Base-by-base conservation (phyloP, 2,113 vertebrate genomes). In the Suncus etruscus region DNA sequence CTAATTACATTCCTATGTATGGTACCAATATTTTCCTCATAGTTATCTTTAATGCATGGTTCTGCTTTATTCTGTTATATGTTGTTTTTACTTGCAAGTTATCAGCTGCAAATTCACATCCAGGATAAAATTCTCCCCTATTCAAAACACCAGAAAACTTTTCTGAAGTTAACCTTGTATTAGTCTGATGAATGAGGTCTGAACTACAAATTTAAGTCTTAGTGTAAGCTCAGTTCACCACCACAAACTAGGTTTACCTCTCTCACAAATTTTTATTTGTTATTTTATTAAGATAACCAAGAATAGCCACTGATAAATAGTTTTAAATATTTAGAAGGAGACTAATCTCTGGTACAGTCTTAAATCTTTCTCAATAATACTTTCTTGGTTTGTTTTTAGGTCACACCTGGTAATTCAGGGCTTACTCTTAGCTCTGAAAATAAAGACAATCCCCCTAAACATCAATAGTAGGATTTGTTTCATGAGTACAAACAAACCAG, bases 81-180 rank as follows among this genome's bases (percentile, higher is more conserved):
- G 65, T 70, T 92, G 27, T 61, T 87, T 75, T 92, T 29, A 82
- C 27, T n/a, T 86, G 4, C 63, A 93, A 81, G 51, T 74, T 81
- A 48, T 92, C 0, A 8, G 58, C 9, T 74, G 58, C 39, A 79
- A 61, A 70, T 70, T 74, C 48, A 89, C 18, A 86, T 24, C 78
- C 77, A 48, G 68, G 74, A 92, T 10, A 79, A 47, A 63, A 65
- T 39, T 68, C 68, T 50, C 32, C 54, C 45, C 32, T 74, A 68
- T 4, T 70, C 16, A 74, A 22, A 14, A 14, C 47, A 70, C 18
- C 22, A 12, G 29, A 63, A 84, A 47, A 31, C 48, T 32, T 86
- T 58, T 65, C 27, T 70, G 31, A 81, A 73, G 27, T 22, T 72
- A 72, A 39, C 9, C 51, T 85, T 8, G 65, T 82, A 63, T 25